Evolutionary conservation across 2,888 invertebrate genomes (phyloP).

Genomic region (Erynnis tages): DNA sequence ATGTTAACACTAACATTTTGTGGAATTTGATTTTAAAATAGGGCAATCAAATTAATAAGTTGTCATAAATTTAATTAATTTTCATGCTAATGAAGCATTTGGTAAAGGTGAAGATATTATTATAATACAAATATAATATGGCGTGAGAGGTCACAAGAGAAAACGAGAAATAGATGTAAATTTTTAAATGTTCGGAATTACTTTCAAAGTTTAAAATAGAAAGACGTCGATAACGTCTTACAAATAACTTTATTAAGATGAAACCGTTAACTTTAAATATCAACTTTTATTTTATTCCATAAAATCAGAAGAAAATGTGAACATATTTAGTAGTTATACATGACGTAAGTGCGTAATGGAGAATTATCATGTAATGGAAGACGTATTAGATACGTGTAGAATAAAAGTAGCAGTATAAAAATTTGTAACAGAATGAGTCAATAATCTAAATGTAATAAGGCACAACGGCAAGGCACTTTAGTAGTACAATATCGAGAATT

Average conservation of each 20-base stretch:
- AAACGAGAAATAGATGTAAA: conserved; percentile 3
- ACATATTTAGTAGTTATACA: conserved; percentile 1
- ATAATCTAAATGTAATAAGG: conserved; percentile 42
- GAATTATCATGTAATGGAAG: neutral
- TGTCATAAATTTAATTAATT: conserved; percentile 13
- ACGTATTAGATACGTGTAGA: neutral
- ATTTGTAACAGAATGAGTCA: conserved; percentile 18
- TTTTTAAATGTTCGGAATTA: neutral
- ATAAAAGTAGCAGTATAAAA: conserved; percentile 6
- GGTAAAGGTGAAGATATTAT: conserved; percentile 1
- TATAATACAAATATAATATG: conserved; percentile 1
- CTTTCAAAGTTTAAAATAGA: no score
- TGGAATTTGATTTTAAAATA: conserved; percentile 17
- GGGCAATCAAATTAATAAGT: conserved; percentile 20
- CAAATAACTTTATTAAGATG: no score
- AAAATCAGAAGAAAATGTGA: neutral
- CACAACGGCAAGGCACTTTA: conserved; percentile 56
- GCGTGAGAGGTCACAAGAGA: conserved; percentile 4
- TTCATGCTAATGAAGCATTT: conserved; percentile 13
- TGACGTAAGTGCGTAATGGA: conserved; percentile 7
- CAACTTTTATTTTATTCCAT: no score
- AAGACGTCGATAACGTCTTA: no score
- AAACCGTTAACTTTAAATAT: no score
- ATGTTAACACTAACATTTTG: conserved; percentile 3
- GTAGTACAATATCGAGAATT: conserved; percentile 48